Conservation (phyloP, 2,888 invertebrate species). For the Parascotia fuliginaria region DNA sequence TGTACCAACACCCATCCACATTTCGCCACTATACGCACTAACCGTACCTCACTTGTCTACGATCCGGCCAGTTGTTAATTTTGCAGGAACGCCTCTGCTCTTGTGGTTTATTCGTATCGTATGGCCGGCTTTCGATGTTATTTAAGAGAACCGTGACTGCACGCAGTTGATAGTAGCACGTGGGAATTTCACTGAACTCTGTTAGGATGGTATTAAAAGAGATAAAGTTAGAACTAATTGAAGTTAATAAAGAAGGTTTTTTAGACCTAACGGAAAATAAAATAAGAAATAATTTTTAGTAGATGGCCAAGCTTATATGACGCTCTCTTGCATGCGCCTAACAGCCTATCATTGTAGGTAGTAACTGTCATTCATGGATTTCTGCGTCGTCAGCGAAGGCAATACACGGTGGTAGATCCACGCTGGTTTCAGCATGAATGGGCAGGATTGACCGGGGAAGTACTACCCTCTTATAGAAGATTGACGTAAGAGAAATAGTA, state of each 20-base stretch:
- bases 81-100: constrained; percentile 64
- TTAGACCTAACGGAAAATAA: too few relatives aligned
- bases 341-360: too few relatives aligned
- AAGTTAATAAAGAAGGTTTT: background rate
- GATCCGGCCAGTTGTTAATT: constrained; percentile 62
- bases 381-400: too few relatives aligned
- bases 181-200: constrained; percentile 43
- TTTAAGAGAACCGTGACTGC: constrained; percentile 58
- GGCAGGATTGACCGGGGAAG: too few relatives aligned
- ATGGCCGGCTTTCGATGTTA: constrained; percentile 46
- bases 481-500: too few relatives aligned
- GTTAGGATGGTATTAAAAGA: constrained; percentile 25
- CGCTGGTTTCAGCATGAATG: too few relatives aligned
- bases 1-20: constrained; percentile 33
- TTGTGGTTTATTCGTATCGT: constrained; percentile 65
- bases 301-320: too few relatives aligned
- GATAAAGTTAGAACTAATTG: constrained; percentile 9
- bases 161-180: constrained; percentile 40
- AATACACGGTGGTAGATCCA: too few relatives aligned
- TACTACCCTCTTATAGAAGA: too few relatives aligned
- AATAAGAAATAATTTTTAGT: too few relatives aligned
- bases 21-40: constrained; percentile 57
- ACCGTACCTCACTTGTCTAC: constrained; percentile 56
- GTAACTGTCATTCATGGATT: too few relatives aligned
- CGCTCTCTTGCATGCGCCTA: too few relatives aligned